Evolutionary conservation across 2,113 vertebrate species (phyloP), one percentile per base, ranked within the genome.

Genomic region (Hydrochoerus hydrochaeris): DNA sequence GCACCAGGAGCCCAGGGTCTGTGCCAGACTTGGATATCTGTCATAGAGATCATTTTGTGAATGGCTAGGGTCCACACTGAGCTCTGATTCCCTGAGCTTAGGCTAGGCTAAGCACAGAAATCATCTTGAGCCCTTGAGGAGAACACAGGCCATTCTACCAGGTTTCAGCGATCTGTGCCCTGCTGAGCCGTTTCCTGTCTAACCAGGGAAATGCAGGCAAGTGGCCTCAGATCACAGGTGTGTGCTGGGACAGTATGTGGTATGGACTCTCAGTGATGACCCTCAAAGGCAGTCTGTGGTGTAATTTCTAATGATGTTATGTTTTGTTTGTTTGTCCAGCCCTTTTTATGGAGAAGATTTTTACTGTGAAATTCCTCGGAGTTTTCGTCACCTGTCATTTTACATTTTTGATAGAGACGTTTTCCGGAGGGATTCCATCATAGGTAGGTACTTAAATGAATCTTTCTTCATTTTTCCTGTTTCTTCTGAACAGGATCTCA

Each of bases 361-460:
- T 98, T 99, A 99, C 98, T 99, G 99, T 98, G 99, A 99, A 99
- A 99, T 99, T 98, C 99, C 99, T 41, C 99, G 99, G 95, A 99
- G 99, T 96, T 99, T 99, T 98, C 99, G 99, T 71, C 99, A 99
- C 96, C 99, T 99, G 95, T 99, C 99, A 32, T 99, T 99, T 98
- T 99, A 99, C 98, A 99, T 99, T 98, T 99, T 99, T 44, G 99
- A 99, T 98, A 99, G 99, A 99, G 99, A 99, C 38, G 99, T 99
- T 91, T 99, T 99, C 99, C 99, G 99, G 98, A 99, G 99, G 99
- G 99, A 99, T 98, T 99, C 99, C 97, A 99, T 99, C 97, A 99
- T 99, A 95, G 99, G 99, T 99, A 98, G 98, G 99, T 98, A 82
- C 93, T 57, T 1, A 58, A 49, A 26, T 77, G 71, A 73, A 8